Base-by-base conservation (phyloP, 2,113 vertebrate genomes). In the Rhea pennata region DNA sequence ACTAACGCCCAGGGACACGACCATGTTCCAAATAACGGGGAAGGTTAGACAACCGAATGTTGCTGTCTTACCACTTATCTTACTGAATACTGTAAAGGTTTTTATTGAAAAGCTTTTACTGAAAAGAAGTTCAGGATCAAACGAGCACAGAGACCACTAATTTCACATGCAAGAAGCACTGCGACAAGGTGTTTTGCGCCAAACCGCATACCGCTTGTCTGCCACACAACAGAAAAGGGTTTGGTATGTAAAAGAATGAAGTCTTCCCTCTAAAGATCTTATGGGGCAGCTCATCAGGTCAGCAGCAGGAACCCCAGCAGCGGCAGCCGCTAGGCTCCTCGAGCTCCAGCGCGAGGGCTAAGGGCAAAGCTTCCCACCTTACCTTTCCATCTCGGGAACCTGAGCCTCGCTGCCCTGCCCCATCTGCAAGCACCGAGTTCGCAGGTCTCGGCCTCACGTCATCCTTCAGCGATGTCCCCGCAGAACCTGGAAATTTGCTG, bases 61-160 rank as follows among this genome's bases (percentile, higher is more conserved):
- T 91, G 79, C 91, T 96, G 94, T 83, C 94, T 91, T 95, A 78
- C 91, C 92, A 95, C 95, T 96, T 96, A 93, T 87, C 93, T 94
- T 83, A 76, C 78, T 83, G 93, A 92, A 96, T 74, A 96, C 92
- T 93, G 74, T 91, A 90, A 94, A 80, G 92, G 79, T 81, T 95
- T 93, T 96, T 92, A 96, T 92, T 94, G 96, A 96, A 97, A 95
- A 96, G 89, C 95, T 96, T 97, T 96, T 94, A 95, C 89, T 92
- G 94, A 96, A 83, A 91, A 74, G 87, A 96, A 93, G 62, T 74
- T 94, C 78, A 95, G 72, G 87, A 95, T 95, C 93, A 95, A 93
- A 92, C 85, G 66, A 90, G 81, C 70, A 51, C 1, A 64, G 39
- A 90, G 42, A 71, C 74, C 87, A 94, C 94, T 93, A 89, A 95